A percentile compares a stretch with the other conserved stretches of the same genome.
Evolutionary conservation across 2,888 invertebrate genomes (phyloP).

Genomic region (Hyalella azteca): DNA sequence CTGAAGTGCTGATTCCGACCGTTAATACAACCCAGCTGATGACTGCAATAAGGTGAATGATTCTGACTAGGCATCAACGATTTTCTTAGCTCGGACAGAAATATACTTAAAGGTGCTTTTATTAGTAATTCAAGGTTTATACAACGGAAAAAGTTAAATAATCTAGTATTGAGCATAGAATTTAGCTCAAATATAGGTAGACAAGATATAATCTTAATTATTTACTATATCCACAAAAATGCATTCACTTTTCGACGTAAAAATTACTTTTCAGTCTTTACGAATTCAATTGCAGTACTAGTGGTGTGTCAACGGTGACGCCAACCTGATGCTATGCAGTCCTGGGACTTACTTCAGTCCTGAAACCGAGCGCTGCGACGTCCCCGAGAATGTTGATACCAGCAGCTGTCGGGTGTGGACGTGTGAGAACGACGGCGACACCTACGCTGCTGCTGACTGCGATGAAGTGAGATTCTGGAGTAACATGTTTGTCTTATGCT

Average conservation of each 20-base stretch:
- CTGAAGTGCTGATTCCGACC: constrained; percentile 29
- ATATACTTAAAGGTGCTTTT: neutral
- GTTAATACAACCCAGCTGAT: constrained; percentile 37
- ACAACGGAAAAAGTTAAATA: neutral
- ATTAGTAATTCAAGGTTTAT: neutral
- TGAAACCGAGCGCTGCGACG: constrained; percentile 32
- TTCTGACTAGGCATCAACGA: too few species aligned
- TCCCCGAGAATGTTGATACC: constrained; percentile 41
- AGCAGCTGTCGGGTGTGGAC: constrained; percentile 39
- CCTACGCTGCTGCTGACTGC: constrained; percentile 44
- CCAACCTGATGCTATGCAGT: constrained; percentile 42
- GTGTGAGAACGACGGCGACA: constrained; percentile 43
- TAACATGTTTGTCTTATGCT: too few species aligned
- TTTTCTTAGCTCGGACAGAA: too few species aligned
- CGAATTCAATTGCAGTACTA: constrained; percentile 43
- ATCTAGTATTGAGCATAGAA: neutral
- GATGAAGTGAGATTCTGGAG: constrained; percentile 49
- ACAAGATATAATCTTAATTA: neutral
- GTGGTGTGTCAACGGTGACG: constrained; percentile 41
- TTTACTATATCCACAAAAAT: neutral
- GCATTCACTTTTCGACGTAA: neutral
- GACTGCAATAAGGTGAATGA: constrained; percentile 57
- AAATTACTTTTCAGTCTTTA: neutral
- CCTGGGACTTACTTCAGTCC: constrained; percentile 46
- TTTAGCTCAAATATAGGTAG: neutral